Percentiles rank a stretch among this genome's conserved stretches.
Evolutionary conservation across 2,888 invertebrate genomes (phyloP).

Genomic region (Sialis fuliginosa): DNA sequence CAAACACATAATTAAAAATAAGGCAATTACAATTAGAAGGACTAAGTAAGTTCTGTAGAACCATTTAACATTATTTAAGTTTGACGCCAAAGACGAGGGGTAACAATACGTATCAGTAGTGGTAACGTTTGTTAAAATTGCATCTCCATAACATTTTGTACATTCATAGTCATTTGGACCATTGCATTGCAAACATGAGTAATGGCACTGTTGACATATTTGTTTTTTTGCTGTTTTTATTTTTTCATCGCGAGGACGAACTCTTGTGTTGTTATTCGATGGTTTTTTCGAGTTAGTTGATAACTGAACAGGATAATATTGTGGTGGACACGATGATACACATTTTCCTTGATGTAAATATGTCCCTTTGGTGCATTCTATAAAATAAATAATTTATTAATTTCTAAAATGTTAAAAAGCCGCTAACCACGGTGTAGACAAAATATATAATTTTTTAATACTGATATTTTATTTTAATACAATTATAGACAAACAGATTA

Average conservation of each 20-base stretch:
- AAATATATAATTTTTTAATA: no score
- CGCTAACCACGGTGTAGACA: no score
- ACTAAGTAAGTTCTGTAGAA: constrained; percentile 1
- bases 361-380: constrained; percentile 48
- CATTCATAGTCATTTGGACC: constrained; percentile 56
- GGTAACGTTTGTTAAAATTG: constrained; percentile 30
- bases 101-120: constrained; percentile 21
- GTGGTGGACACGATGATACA: constrained; percentile 35
- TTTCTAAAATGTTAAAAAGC: no score
- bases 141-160: constrained; percentile 45
- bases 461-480: no score
- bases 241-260: no score
- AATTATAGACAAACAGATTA: no score
- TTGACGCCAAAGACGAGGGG: constrained; percentile 12
- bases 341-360: constrained; percentile 42
- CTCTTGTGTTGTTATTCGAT: constrained; percentile 5
- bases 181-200: constrained; percentile 50
- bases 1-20: not conserved
- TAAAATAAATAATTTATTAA: constrained; percentile 16
- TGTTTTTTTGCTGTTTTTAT: constrained; percentile 12
- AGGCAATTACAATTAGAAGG: not conserved
- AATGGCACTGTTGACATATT: constrained; percentile 51
- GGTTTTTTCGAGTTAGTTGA: constrained; percentile 3
- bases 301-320: constrained; percentile 22
- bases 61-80: constrained; percentile 1